Percentiles rank a stretch among this genome's conserved stretches.
Conservation (phyloP, 2,113 vertebrate species). For the Okapia johnstoni region DNA sequence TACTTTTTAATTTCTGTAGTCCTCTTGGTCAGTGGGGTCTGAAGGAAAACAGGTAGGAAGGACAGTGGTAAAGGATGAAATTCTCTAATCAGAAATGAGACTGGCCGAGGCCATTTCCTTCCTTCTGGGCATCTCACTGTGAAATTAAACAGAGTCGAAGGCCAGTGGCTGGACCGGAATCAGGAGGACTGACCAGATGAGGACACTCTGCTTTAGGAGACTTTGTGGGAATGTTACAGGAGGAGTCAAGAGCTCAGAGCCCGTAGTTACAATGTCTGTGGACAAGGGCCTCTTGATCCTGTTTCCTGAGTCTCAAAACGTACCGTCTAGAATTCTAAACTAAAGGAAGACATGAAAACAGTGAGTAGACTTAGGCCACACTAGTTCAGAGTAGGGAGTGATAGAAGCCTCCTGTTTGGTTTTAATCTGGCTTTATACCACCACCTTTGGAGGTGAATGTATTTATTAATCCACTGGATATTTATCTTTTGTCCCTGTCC, state of each 20-base stretch:
- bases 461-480: not conserved
- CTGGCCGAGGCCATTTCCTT: not conserved
- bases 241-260: not conserved
- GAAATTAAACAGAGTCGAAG: not conserved
- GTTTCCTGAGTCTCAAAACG: not conserved
- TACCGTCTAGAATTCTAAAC: not conserved
- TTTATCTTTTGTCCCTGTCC: not conserved
- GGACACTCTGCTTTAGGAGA: not conserved
- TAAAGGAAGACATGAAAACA: not conserved
- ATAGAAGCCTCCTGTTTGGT: not conserved
- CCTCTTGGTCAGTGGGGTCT: not conserved
- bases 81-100: not conserved
- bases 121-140: not conserved
- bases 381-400: not conserved
- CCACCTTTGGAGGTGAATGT: not conserved
- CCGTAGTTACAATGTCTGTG: not conserved
- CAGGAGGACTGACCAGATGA: not conserved
- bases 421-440: not conserved
- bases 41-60: not conserved
- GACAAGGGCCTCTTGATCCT: not conserved
- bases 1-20: slow-evolving; percentile 3
- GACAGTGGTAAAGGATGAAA: not conserved
- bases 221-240: not conserved
- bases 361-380: not conserved
- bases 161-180: not conserved